Conservation (phyloP, 2,797 vertebrate genomes). For the Psittacula echo region DNA sequence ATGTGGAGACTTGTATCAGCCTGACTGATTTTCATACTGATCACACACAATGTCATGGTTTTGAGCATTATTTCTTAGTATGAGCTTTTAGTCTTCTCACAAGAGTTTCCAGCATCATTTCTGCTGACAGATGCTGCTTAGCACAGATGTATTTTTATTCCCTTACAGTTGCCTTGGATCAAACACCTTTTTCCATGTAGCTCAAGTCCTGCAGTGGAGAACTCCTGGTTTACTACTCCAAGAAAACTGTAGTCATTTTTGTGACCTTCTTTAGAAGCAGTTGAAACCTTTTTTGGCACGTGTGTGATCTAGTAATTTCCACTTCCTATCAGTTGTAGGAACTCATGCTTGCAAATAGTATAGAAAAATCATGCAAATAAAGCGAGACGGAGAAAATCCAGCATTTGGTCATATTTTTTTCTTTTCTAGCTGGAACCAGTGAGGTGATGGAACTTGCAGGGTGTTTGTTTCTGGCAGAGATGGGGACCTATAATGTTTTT, state of each 20-base stretch:
- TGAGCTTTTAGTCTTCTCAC: neutral
- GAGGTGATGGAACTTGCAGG: neutral
- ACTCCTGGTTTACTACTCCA: neutral
- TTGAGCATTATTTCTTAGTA: neutral
- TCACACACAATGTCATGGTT: neutral
- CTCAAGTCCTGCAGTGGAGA: neutral
- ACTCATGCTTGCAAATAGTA: neutral
- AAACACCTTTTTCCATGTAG: neutral
- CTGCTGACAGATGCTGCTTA: constrained; percentile 34
- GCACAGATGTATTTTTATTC: constrained; percentile 45
- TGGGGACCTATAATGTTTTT: neutral
- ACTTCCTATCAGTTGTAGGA: neutral
- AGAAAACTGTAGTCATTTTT: neutral
- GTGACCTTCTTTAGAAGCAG: neutral
- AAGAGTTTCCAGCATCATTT: constrained; percentile 6
- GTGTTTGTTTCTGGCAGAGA: neutral
- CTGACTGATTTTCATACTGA: neutral
- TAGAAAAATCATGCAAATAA: neutral
- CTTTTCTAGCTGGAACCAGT: neutral
- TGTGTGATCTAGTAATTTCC: neutral
- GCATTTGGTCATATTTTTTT: neutral
- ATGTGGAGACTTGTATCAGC: neutral
- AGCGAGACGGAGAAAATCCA: neutral
- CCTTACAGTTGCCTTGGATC: constrained; percentile 23
- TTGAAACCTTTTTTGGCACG: neutral